Percentiles rank a stretch among this genome's conserved stretches.
phyloP scores from a whole-genome alignment of 2,113 vertebrate genomes.

The Dinomys branickii region DNA sequence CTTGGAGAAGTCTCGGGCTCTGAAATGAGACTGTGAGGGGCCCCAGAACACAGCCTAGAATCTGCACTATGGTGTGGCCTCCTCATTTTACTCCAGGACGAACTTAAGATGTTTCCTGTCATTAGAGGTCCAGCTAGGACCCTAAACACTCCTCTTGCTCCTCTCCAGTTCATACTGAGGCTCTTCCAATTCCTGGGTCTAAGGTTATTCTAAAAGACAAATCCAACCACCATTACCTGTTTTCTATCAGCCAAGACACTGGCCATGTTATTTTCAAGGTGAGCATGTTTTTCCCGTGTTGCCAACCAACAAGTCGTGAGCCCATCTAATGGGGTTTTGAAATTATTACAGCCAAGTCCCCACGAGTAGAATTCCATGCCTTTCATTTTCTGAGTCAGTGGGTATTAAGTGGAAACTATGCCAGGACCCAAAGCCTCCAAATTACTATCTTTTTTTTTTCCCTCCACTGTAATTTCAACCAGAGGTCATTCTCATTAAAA shows the following conservation, averaged over 20 bases:
- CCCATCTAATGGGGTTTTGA: slow-evolving; percentile 52
- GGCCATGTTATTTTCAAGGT: slow-evolving; percentile 21
- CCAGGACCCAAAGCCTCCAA: slow-evolving; percentile 66
- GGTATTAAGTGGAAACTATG: slow-evolving; percentile 69
- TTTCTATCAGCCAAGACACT: slow-evolving; percentile 31
- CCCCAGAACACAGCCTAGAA: neutral
- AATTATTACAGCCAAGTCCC: slow-evolving; percentile 52
- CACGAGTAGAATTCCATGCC: slow-evolving; percentile 59
- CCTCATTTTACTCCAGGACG: neutral
- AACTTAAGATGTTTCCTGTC: neutral
- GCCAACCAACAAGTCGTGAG: slow-evolving; percentile 54
- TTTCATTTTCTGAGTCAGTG: slow-evolving; percentile 70
- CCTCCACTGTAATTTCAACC: slow-evolving; percentile 69
- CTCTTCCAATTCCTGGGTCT: neutral
- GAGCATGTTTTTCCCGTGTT: slow-evolving; percentile 50
- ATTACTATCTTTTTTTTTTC: slow-evolving; percentile 76
- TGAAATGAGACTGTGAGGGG: neutral
- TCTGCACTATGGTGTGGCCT: neutral
- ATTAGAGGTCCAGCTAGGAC: neutral
- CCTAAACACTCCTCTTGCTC: neutral
- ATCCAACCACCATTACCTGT: slow-evolving; percentile 7
- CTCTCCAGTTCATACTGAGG: neutral
- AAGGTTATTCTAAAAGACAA: neutral
- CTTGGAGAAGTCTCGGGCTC: neutral
- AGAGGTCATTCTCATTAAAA: slow-evolving; percentile 80